Conservation (phyloP, 2,888 invertebrate species). For the Deilephila porcellus region DNA sequence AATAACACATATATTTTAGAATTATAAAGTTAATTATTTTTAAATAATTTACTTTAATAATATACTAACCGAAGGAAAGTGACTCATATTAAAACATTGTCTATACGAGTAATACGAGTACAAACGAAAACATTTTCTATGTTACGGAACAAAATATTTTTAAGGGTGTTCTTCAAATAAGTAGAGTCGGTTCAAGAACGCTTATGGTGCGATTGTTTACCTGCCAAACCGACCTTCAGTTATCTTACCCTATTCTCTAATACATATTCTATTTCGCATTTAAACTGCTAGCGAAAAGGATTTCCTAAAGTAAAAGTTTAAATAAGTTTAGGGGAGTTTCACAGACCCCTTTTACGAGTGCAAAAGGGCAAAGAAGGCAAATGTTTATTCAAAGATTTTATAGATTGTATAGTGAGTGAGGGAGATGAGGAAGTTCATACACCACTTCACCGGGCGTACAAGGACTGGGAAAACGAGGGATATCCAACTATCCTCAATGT, state of each 20-base stretch:
- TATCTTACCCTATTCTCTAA: slow-evolving; percentile 67
- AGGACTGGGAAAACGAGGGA: not conserved
- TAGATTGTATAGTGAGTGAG: slow-evolving; percentile 72
- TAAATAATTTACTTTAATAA: too few species aligned
- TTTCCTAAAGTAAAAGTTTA: slow-evolving; percentile 83
- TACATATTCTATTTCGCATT: slow-evolving; percentile 80
- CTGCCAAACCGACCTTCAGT: slow-evolving; percentile 58
- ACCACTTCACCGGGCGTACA: slow-evolving; percentile 34
- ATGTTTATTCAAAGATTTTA: slow-evolving; percentile 83
- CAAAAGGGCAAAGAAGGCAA: slow-evolving; percentile 80
- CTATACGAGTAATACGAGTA: too few species aligned
- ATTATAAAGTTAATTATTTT: too few species aligned
- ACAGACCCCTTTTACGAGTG: slow-evolving; percentile 81
- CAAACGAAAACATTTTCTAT: too few species aligned
- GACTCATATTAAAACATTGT: too few species aligned
- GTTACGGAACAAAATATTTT: not conserved
- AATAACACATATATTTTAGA: too few species aligned
- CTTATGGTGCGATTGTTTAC: slow-evolving; percentile 59
- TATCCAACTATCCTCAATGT: not conserved
- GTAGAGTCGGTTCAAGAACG: slow-evolving; percentile 35
- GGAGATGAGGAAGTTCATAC: slow-evolving; percentile 53
- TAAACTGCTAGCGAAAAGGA: slow-evolving; percentile 80
- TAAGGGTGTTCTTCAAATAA: slow-evolving; percentile 21
- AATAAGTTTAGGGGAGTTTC: slow-evolving; percentile 82
- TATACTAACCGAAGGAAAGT: too few species aligned